Evolutionary conservation across 2,113 vertebrate species (phyloP), one percentile per base, ranked within the genome.

Genomic region (Elachura formosa): DNA sequence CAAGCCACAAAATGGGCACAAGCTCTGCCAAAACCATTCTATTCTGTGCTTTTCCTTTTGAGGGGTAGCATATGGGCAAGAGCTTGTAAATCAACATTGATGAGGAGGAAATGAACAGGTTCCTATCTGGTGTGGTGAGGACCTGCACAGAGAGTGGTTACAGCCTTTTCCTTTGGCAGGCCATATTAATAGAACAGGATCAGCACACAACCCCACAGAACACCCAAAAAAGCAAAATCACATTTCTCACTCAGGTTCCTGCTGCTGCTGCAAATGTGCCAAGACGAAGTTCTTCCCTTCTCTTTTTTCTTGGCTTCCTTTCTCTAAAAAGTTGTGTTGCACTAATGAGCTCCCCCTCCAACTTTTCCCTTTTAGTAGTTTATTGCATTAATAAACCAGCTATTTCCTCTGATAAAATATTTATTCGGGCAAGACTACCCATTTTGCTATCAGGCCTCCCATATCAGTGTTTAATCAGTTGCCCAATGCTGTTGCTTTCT

Each of bases 71-170:
- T 56, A 82, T 22, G 7, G 79, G 72, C 48, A 92, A 71, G 48
- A 66, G 20, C 62, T 89, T 87, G 48, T 92, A 96, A 95, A 93
- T 95, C 94, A 90, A 21, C 90, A 52, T 61, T 56, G 81, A 91
- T 74, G 80, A 96, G 69, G 56, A 68, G 52, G 48, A n/a, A 75
- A 36, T 3, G 31, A 80, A 25, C n/a, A 41, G 10, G 36, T 74
- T 88, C 26, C 56, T 59, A 55, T 58, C 56, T 72, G 56, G 38
- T 41, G 43, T 59, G 71, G 11, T 61, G 29, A 84, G 49, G 33
- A 49, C n/a, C 34, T 0, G 0, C n/a, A 56, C 33, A 28, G 69
- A 90, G 46, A 46, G 40, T 28, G 52, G 28, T 34, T 55, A 24
- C 11, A 68, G 40, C 40, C 25, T 25, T 72, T 55, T 76, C 34